These are phyloP conservation scores for Scyliorhinus canicula DNA, from an alignment of 2,797 vertebrate genomes.

Conservation along the genomic window DNA sequence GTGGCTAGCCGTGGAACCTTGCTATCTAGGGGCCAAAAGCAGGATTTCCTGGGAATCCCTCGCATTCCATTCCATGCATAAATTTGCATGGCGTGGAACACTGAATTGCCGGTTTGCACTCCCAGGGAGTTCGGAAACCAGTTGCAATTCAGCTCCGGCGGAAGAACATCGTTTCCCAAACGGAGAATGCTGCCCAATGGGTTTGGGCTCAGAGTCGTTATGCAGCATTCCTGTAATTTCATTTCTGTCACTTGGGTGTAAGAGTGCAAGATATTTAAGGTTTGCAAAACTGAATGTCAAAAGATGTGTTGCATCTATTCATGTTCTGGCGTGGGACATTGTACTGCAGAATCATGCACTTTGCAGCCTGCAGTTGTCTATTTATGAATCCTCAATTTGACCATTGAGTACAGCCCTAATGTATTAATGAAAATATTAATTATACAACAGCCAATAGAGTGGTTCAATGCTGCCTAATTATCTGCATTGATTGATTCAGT, in stretches of 20 bases:
- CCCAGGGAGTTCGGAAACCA: too few species aligned
- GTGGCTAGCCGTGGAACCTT: too few species aligned
- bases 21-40: too few species aligned
- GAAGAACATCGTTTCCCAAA: too few species aligned
- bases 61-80: too few species aligned
- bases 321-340: not conserved
- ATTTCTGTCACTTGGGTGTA: not conserved
- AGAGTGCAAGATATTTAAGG: not conserved
- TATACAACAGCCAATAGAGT: too few species aligned
- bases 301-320: not conserved
- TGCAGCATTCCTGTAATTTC: not conserved
- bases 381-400: not conserved
- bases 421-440: not conserved
- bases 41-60: too few species aligned
- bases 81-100: too few species aligned
- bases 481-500: constrained; percentile 27
- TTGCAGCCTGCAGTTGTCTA: not conserved
- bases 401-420: not conserved
- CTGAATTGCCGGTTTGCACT: too few species aligned
- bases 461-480: not conserved
- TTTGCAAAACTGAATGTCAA: not conserved
- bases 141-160: too few species aligned
- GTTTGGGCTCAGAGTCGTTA: not conserved
- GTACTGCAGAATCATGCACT: not conserved
- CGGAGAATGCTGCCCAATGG: too few species aligned